phyloP scores from a whole-genome alignment of 2,797 vertebrate genomes.

The Hypotaenidia okinawae region DNA sequence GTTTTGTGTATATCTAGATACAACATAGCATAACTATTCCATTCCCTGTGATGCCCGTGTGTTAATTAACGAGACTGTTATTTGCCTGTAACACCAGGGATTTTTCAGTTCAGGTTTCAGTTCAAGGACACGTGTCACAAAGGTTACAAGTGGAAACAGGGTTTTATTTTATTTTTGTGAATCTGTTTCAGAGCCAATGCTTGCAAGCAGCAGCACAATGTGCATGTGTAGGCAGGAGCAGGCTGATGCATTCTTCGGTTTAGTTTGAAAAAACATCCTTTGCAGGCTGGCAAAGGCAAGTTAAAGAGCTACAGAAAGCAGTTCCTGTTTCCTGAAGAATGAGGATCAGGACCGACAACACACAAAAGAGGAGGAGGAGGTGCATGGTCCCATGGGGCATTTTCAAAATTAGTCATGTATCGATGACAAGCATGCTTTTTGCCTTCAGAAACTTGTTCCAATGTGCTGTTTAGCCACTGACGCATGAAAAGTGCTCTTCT shows the following conservation, averaged over 20 bases:
- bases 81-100: neutral
- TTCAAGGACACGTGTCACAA: neutral
- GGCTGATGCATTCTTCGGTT: neutral
- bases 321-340: neutral
- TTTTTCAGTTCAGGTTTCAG: neutral
- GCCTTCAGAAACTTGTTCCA: neutral
- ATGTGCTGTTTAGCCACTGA: neutral
- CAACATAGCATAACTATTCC: neutral
- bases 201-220: neutral
- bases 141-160: neutral
- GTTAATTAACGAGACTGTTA: neutral
- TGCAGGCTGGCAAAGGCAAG: neutral
- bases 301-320: neutral
- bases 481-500: fast-evolving
- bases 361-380: neutral
- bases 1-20: no score
- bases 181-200: fast-evolving
- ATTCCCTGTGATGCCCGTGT: neutral
- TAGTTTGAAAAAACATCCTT: neutral
- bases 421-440: neutral
- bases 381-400: neutral
- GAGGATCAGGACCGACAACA: neutral
- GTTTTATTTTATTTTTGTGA: neutral
- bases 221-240: neutral
- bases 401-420: neutral